Evolutionary conservation across 2,113 vertebrate species (phyloP).

Genomic region (Pseudonaja textilis): DNA sequence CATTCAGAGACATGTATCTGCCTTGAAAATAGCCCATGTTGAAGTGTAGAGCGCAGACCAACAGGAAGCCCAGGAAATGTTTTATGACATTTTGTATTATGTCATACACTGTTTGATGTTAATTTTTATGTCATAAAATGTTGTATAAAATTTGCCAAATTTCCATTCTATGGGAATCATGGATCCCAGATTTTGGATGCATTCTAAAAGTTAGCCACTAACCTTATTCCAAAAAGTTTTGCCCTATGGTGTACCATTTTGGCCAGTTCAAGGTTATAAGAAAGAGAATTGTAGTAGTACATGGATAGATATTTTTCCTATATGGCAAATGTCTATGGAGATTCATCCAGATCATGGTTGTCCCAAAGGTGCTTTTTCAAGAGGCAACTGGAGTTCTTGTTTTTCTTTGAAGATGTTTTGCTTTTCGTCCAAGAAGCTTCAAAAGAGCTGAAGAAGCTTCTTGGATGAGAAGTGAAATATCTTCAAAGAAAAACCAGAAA

Average conservation of each 20-base stretch:
- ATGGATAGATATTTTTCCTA: background rate
- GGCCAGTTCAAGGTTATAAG: background rate
- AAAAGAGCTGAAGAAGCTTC: no score
- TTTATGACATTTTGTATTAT: background rate
- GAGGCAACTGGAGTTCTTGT: no score
- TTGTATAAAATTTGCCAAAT: background rate
- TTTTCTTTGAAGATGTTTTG: no score
- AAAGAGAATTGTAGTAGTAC: background rate
- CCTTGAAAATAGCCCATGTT: background rate
- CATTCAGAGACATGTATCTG: background rate
- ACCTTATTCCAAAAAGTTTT: background rate
- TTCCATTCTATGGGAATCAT: background rate
- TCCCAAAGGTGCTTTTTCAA: no score
- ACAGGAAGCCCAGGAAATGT: background rate
- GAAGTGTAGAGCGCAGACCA: background rate
- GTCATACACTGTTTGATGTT: background rate
- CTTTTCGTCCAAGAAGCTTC: no score
- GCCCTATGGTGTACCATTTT: background rate
- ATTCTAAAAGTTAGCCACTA: background rate
- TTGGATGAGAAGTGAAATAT: no score
- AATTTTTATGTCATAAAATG: background rate
- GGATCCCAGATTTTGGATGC: background rate
- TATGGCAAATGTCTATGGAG: background rate
- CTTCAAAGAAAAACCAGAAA: no score
- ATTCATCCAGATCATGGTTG: no score